These are phyloP conservation scores for Hoplostethus mediterraneus DNA, from an alignment of 2,797 vertebrate genomes.

Conservation along the genomic window DNA sequence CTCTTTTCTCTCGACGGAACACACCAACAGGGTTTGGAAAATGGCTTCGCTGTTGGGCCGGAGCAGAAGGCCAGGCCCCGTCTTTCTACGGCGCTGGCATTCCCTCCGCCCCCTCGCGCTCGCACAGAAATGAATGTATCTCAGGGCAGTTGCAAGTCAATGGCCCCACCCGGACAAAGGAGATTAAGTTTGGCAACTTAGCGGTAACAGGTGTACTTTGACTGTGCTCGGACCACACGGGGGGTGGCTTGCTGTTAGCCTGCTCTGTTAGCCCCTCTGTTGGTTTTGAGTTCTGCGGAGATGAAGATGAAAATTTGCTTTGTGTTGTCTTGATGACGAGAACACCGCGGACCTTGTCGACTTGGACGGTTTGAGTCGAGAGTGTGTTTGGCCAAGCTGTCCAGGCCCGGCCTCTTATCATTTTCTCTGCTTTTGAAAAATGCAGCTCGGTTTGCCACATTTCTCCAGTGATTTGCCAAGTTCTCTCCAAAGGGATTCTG, in stretches of 20 bases:
- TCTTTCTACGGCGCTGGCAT: conserved; percentile 65
- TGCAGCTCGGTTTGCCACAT: conserved; percentile 39
- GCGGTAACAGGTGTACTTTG: conserved; percentile 83
- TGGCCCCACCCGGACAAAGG: conserved; percentile 78
- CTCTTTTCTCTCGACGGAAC: conserved; percentile 78
- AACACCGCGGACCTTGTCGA: conserved; percentile 20
- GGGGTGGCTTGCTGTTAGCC: conserved; percentile 42
- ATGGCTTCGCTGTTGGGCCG: conserved; percentile 82
- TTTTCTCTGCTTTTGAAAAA: conserved; percentile 41
- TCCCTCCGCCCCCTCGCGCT: conserved; percentile 51
- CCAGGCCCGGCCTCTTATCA: conserved; percentile 27
- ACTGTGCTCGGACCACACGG: conserved; percentile 72
- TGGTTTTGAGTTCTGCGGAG: conserved; percentile 40
- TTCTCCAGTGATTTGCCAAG: conserved; percentile 46
- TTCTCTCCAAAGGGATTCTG: conserved; percentile 50
- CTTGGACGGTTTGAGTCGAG: conserved; percentile 8
- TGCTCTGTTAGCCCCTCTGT: conserved; percentile 37
- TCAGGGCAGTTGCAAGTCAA: conserved; percentile 77
- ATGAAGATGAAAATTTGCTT: conserved; percentile 54
- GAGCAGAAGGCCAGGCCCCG: conserved; percentile 76
- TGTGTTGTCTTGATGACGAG: conserved; percentile 22
- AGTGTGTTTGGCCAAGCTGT: conserved; percentile 15
- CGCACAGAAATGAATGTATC: conserved; percentile 78
- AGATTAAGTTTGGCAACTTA: conserved; percentile 82
- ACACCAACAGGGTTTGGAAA: conserved; percentile 84